These are phyloP conservation scores for Neomicropteryx cornuta DNA, from an alignment of 1,140 invertebrate species.

Conservation along the genomic window DNA sequence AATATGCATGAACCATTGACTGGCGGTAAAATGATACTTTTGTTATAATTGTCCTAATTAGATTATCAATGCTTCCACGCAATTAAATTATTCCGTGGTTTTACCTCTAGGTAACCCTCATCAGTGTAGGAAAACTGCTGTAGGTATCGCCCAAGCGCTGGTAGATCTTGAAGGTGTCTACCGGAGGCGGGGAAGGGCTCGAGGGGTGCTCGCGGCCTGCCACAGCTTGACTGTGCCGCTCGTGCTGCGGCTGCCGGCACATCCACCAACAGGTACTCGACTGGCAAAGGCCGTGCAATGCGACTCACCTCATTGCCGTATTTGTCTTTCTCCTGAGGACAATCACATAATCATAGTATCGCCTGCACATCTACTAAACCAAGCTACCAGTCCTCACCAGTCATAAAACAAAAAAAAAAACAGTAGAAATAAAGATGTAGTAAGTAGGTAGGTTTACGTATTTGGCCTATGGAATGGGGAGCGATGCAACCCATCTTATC, in stretches of 20 bases:
- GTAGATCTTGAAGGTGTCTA: slow-evolving; percentile 78
- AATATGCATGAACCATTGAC: too few relatives aligned
- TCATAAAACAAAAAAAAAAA: not conserved
- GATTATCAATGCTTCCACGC: too few relatives aligned
- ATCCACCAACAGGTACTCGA: slow-evolving; percentile 95
- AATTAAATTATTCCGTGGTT: too few relatives aligned
- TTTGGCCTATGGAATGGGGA: too few relatives aligned
- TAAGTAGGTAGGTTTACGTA: too few relatives aligned
- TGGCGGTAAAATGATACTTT: too few relatives aligned
- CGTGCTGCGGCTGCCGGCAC: slow-evolving; percentile 92
- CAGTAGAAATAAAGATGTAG: too few relatives aligned
- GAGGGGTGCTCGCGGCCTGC: slow-evolving; percentile 42
- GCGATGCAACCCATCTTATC: too few relatives aligned
- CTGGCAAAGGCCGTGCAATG: slow-evolving; percentile 86
- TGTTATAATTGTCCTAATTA: too few relatives aligned
- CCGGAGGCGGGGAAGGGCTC: slow-evolving; percentile 71
- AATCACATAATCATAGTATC: slow-evolving; percentile 15
- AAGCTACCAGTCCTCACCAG: not conserved
- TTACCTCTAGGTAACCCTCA: slow-evolving; percentile 38
- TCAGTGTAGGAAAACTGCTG: slow-evolving; percentile 10
- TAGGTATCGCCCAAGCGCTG: slow-evolving; percentile 47
- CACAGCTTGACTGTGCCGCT: slow-evolving; percentile 70
- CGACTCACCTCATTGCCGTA: slow-evolving; percentile 96
- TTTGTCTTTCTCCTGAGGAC: slow-evolving; percentile 82
- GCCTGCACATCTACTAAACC: not conserved